Percentiles rank a stretch among this genome's conserved stretches.
phyloP scores from a whole-genome alignment of 2,113 vertebrate species.

The Choloepus hoffmanni region DNA sequence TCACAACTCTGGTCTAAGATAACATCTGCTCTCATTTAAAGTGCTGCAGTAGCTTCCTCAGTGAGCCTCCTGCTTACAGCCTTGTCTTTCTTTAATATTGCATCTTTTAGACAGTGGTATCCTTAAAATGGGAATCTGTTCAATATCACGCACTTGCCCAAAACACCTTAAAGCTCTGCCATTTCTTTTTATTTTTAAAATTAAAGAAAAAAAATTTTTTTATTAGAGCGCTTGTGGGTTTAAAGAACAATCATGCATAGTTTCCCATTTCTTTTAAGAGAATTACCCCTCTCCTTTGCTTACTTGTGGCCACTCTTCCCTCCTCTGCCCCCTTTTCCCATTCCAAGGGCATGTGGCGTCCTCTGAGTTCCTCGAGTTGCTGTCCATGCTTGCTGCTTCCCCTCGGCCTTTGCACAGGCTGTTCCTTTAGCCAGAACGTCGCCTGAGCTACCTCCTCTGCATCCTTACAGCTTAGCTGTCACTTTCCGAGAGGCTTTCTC shows the following conservation, averaged over 20 bases:
- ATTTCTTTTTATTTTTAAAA: neutral
- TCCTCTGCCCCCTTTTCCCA: neutral
- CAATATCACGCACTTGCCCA: neutral
- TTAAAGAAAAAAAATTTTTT: no score
- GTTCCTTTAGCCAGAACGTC: neutral
- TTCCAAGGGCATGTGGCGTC: neutral
- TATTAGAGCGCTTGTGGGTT: no score
- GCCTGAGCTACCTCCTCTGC: neutral
- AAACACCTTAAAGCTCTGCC: neutral
- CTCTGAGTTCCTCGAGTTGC: neutral
- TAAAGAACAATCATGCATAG: no score
- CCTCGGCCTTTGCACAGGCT: neutral
- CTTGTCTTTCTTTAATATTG: neutral
- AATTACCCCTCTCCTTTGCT: neutral
- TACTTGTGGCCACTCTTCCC: neutral
- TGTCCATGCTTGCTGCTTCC: neutral
- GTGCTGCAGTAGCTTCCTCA: neutral
- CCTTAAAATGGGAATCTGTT: neutral
- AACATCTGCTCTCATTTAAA: neutral
- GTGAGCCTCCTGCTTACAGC: neutral
- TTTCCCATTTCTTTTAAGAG: neutral
- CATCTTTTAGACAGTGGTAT: neutral
- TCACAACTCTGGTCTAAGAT: neutral
- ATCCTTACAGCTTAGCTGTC: neutral
- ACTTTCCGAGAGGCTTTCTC: conserved; percentile 16